Base-by-base conservation (phyloP, 2,888 invertebrate species). In the Crocallis elinguaria region DNA sequence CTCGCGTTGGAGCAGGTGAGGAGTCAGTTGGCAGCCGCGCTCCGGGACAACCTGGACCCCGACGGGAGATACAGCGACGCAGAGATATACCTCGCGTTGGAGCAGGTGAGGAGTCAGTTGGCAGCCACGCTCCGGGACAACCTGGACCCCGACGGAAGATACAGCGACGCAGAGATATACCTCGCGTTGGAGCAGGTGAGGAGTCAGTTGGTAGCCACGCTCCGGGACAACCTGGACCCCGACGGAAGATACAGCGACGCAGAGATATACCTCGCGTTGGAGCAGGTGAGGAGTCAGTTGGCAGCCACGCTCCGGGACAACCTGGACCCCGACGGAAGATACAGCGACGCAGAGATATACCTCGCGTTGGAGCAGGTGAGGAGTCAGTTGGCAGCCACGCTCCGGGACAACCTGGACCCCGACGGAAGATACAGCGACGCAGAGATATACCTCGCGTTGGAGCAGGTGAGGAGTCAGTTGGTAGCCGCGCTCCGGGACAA, bases 81-180 rank as follows among this genome's bases (percentile, higher is more conserved):
- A 0, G 84, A 93, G 13, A 84, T 97, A 19, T 95, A 96, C 94
- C 88, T 86, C 27, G 96, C 95, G 0, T 75, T 97, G 8, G 94
- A 95, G 42, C 94, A 96, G 84, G 95, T 90, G 6, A 21, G 33
- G 3, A 1, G 2, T 17, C 3, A n/a, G 2, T 4, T 2, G n/a
- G 17, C 9, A 9, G 9, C 6, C 9, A 9, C 27, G 1, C n/a
- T n/a, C 2, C 8, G n/a, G 2, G 2, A 5, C 12, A 1, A 29
- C 12, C 19, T 97, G 30, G 97, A 97, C 81, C 97, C 97, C 0
- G 94, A 95, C 71, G 87, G 92, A 7, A 79, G 89, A 23, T 93
- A 94, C 69, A 78, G 83, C 5, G 97, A 97, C 65, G 89, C 92
- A 0, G 84, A 93, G 13, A 84, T 97, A 19, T 95, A 96, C 94